Evolutionary conservation across 2,888 invertebrate species (phyloP), one percentile per base, ranked within the genome.

Genomic region (Clusia tigrina): DNA sequence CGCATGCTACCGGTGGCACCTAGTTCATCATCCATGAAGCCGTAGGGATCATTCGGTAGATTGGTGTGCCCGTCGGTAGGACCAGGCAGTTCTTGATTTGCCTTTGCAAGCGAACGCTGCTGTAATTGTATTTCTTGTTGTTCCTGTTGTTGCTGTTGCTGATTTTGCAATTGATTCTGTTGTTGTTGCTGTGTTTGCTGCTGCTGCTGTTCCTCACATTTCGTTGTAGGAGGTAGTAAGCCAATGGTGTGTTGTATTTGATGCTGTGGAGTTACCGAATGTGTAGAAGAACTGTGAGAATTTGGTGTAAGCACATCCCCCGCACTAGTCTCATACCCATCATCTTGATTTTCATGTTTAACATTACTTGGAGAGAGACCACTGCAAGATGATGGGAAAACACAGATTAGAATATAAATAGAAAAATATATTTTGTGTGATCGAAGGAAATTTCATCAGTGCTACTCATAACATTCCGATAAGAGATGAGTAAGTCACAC

Each of bases 241-340:
- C 66, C 67, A 26, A 71, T 62, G 1, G 61, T 32, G 23, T 73
- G 72, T 38, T 76, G 75, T 60, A 77, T 73, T 63, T 73, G 78
- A 65, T 76, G 79, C 51, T 79, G 81, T 2, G 81, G 80, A 0
- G 81, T 80, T 24, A 76, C 64, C 5, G 81, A 80, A 66, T 80
- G 79, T 1, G 78, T 73, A 0, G 81, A 80, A 15, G 81, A 79
- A 32, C 74, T 77, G 54, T 83, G 82, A 0, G 83, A 82, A 58
- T 81, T 83, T 0, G 83, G 82, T 1, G 83, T 83, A 23, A 83
- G 66, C n/a, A 83, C 78, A 74, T 83, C 88, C 78, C 88, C 88
- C 74, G 87, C 92, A 85, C 93, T 91, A 74, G 94, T 93, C 87
- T 94, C 94, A 86, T 94, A 94, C 71, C 94, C 94, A 86, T 94